These are phyloP conservation scores for Enchytraeus crypticus DNA, from an alignment of 2,888 invertebrate genomes.

Conservation along the genomic window DNA sequence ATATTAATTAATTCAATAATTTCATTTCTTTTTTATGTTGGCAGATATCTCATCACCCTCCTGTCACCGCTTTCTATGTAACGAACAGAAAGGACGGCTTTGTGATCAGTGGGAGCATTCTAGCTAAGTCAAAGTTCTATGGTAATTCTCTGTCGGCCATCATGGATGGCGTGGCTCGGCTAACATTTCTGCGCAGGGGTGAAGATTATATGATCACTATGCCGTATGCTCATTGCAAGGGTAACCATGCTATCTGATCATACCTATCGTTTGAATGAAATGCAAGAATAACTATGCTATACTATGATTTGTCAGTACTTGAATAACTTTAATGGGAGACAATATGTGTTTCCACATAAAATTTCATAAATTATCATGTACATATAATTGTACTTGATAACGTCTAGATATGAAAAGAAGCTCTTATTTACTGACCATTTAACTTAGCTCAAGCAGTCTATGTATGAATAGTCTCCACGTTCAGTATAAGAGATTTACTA, in stretches of 20 bases:
- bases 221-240: slow-evolving; percentile 89
- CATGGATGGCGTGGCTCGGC: slow-evolving; percentile 73
- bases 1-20: neutral
- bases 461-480: no score
- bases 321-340: no score
- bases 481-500: no score
- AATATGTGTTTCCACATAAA: no score
- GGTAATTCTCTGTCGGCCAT: slow-evolving; percentile 91
- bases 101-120: slow-evolving; percentile 77
- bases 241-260: slow-evolving; percentile 23
- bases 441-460: no score
- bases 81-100: slow-evolving; percentile 88
- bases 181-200: slow-evolving; percentile 73
- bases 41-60: slow-evolving; percentile 84
- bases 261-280: neutral
- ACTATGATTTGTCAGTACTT: no score
- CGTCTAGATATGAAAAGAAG: no score
- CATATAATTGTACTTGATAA: no score
- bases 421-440: no score
- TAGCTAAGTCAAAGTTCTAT: slow-evolving; percentile 89
- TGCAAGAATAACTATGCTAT: no score
- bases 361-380: no score
- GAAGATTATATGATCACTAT: slow-evolving; percentile 82
- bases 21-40: slow-evolving; percentile 18
- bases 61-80: slow-evolving; percentile 82